Conservation (phyloP, 30 jellyfish, hydroid and myxozoan species). For the Turritopsis dohrnii region DNA sequence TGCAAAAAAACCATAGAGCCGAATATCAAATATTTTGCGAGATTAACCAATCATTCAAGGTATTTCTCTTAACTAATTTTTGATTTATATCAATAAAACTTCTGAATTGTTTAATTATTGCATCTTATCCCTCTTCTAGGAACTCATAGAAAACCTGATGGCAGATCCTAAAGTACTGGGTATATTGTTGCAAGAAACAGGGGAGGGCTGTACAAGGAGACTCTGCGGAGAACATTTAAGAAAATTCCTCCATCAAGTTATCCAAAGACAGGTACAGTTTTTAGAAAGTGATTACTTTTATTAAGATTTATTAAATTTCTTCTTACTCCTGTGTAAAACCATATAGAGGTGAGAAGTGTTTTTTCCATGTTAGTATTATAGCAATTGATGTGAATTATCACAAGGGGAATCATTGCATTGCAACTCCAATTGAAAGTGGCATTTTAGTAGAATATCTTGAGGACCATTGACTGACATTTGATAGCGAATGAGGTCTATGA, state of each 20-base stretch:
- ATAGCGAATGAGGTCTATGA: no score
- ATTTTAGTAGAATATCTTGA: no score
- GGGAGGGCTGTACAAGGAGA: constrained; percentile 48
- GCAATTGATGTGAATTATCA: no score
- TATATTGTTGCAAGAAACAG: constrained; percentile 49
- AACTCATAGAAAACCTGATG: constrained; percentile 47
- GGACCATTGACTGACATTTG: no score
- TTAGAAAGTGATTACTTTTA: no score
- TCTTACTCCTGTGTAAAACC: no score
- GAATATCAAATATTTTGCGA: background rate
- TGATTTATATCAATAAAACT: background rate
- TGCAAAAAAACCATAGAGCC: background rate
- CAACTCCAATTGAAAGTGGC: no score
- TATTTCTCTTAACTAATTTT: background rate
- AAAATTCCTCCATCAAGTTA: constrained; percentile 25
- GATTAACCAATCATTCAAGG: background rate
- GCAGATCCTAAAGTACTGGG: constrained; percentile 61
- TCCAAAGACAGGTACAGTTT: constrained; percentile 43
- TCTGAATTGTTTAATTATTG: background rate
- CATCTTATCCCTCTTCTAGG: constrained; percentile 24
- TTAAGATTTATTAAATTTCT: no score
- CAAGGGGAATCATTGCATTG: no score
- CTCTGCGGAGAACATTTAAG: constrained; percentile 55
- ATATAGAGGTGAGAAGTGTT: no score
- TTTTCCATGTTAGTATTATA: no score